phyloP scores from a whole-genome alignment of 2,888 invertebrate species.

The Agonopterix heracliana region DNA sequence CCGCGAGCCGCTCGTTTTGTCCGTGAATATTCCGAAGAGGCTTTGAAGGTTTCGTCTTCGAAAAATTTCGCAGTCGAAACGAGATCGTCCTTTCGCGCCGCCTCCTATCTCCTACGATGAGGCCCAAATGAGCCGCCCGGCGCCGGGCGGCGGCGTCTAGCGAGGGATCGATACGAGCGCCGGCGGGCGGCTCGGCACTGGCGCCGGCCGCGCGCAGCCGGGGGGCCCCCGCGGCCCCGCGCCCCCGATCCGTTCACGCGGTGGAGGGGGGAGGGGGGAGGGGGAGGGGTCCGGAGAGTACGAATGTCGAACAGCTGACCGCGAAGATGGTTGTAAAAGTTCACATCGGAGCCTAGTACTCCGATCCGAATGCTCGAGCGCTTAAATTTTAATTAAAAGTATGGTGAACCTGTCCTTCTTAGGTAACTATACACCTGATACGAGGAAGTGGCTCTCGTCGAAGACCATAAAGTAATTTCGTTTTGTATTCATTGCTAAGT shows the following conservation, averaged over 20 bases:
- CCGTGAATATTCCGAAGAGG: neutral
- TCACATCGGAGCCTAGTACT: neutral
- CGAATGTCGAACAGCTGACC: neutral
- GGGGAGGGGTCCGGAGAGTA: slow-evolving; percentile 4
- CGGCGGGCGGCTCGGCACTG: slow-evolving; percentile 10
- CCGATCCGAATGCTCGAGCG: neutral
- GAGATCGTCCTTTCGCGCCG: slow-evolving; percentile 6
- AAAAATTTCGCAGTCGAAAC: slow-evolving; percentile 6
- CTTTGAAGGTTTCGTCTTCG: slow-evolving; percentile 14
- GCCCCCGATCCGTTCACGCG: slow-evolving; percentile 16
- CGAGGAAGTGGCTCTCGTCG: no score
- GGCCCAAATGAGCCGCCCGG: slow-evolving; percentile 19
- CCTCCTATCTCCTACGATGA: slow-evolving; percentile 26
- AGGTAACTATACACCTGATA: no score
- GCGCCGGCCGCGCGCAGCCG: slow-evolving; percentile 11
- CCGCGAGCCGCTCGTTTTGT: slow-evolving; percentile 1
- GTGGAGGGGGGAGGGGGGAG: neutral
- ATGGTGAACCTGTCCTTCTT: no score
- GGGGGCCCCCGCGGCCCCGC: slow-evolving; percentile 7
- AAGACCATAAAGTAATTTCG: no score
- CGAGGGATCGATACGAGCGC: slow-evolving; percentile 3
- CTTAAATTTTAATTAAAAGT: neutral
- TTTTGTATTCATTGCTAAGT: no score
- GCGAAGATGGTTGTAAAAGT: neutral
- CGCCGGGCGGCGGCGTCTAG: slow-evolving; percentile 26